phyloP scores from a whole-genome alignment of 2,113 vertebrate genomes.

The Triplophysa dalaica region DNA sequence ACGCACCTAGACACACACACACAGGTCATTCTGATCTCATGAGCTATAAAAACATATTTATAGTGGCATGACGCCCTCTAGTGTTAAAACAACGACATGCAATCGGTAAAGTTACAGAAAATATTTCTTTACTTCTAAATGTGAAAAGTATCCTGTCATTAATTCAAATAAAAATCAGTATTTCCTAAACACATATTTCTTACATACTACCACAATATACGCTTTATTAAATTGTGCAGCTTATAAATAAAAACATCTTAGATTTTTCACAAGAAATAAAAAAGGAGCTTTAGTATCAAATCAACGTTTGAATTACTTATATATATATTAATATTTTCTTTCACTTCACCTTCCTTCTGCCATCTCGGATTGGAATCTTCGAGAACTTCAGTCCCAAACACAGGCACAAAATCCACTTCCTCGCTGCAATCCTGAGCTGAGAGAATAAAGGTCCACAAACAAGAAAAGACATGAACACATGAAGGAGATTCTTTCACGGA shows the following conservation, averaged over 20 bases:
- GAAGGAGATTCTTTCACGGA: no score
- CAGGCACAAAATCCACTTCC: constrained; percentile 59
- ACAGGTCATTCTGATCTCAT: no score
- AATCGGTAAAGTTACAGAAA: no score
- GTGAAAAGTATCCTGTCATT: not conserved
- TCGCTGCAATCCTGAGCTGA: constrained; percentile 64
- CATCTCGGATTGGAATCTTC: constrained; percentile 54
- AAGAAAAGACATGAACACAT: not conserved
- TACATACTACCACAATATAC: no score
- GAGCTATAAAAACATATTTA: not conserved
- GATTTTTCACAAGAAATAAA: no score
- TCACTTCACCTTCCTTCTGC: constrained; percentile 58
- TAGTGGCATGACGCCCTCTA: constrained; percentile 62
- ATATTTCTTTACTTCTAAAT: not conserved
- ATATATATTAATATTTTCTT: not conserved
- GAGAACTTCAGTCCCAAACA: constrained; percentile 80
- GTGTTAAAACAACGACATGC: constrained; percentile 50
- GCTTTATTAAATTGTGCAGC: no score
- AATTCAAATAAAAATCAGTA: no score
- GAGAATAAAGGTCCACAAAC: not conserved
- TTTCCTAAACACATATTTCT: no score
- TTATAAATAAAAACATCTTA: no score
- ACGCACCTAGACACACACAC: not conserved
- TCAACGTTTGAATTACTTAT: no score
- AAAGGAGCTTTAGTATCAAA: no score